Evolutionary conservation across 2,797 vertebrate species (phyloP).

Genomic region (Emys orbicularis): DNA sequence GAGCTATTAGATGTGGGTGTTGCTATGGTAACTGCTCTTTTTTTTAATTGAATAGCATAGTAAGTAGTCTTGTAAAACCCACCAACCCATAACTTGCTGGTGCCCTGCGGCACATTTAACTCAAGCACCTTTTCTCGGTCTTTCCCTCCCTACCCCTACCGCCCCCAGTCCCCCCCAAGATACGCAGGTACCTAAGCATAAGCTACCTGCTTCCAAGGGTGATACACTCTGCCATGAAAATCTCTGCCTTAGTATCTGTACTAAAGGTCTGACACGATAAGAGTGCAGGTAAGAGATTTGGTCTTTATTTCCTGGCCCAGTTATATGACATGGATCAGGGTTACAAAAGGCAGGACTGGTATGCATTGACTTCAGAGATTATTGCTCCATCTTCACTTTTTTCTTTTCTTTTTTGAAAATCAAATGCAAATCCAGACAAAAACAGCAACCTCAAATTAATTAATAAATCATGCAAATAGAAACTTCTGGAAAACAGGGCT

Average conservation of each 20-base stretch:
- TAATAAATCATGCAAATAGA: neutral
- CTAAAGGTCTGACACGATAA: neutral
- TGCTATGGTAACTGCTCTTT: conserved; percentile 82
- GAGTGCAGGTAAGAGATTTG: neutral
- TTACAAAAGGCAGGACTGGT: neutral
- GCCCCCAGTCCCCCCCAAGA: neutral
- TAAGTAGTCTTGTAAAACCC: conserved; percentile 85
- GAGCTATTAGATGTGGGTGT: conserved; percentile 81
- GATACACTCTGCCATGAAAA: conserved; percentile 41
- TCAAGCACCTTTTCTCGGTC: conserved; percentile 81
- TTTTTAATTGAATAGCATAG: conserved; percentile 84
- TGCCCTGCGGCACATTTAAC: conserved; percentile 80
- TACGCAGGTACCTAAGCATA: conserved; percentile 62
- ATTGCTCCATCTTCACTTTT: neutral
- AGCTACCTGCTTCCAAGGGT: conserved; percentile 41
- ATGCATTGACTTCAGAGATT: neutral
- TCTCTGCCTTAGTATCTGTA: neutral
- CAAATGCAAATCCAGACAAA: neutral
- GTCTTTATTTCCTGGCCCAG: neutral
- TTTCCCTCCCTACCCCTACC: conserved; percentile 66
- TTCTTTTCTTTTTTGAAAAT: neutral
- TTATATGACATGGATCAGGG: neutral
- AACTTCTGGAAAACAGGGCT: neutral
- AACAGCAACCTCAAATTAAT: neutral
- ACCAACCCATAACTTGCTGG: conserved; percentile 82